These are phyloP conservation scores for Burhinus bistriatus DNA, from an alignment of 2,113 vertebrate species.

Conservation along the genomic window DNA sequence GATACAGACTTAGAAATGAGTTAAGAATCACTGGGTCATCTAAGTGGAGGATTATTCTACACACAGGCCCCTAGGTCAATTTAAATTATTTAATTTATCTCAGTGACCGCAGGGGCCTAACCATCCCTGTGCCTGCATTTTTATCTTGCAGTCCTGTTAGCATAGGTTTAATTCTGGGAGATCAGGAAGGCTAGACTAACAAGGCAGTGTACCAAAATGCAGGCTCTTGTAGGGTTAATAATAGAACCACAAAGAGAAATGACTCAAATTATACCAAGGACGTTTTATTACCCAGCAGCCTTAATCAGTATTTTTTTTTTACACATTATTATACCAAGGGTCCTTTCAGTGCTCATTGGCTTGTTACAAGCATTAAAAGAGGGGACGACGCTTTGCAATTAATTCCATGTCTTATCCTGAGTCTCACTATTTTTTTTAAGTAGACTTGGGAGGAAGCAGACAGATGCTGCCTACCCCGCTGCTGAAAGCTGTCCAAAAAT, in stretches of 20 bases:
- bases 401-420: background rate
- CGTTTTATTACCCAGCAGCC: background rate
- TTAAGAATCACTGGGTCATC: conserved; percentile 67
- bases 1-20: conserved; percentile 59
- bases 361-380: conserved; percentile 35
- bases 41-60: conserved; percentile 64
- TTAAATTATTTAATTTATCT: conserved; percentile 78
- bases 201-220: background rate
- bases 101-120: conserved; percentile 55
- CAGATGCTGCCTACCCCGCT: background rate
- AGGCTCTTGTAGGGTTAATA: conserved; percentile 7
- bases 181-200: conserved; percentile 6
- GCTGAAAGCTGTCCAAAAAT: conserved; percentile 25
- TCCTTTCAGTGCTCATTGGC: background rate
- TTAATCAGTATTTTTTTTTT: conserved; percentile 38
- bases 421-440: background rate
- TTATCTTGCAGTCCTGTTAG: conserved; percentile 57
- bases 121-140: conserved; percentile 29
- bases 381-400: background rate
- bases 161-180: conserved; percentile 14
- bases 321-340: conserved; percentile 34
- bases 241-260: conserved; percentile 4
- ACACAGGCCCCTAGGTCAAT: conserved; percentile 71
- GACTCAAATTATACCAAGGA: conserved; percentile 10
- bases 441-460: background rate